These are phyloP conservation scores for Mionectes macconnelli DNA, from an alignment of 2,113 vertebrate species.

Conservation along the genomic window DNA sequence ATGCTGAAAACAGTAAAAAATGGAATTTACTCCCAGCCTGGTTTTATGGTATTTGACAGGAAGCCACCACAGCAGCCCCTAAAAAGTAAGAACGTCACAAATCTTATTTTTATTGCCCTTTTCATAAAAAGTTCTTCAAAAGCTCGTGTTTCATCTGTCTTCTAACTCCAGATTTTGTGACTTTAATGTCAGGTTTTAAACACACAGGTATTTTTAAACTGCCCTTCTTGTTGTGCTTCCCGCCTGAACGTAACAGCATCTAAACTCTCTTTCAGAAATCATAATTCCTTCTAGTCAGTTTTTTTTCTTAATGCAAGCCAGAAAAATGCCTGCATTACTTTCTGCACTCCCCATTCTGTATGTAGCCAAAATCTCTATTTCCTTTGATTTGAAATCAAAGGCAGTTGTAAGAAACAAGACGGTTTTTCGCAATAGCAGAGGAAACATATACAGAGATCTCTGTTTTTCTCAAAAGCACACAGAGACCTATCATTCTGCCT, in stretches of 20 bases:
- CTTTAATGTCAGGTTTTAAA: neutral
- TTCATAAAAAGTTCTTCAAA: neutral
- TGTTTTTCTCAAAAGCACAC: neutral
- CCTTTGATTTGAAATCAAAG: slow-evolving; percentile 33
- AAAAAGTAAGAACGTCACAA: neutral
- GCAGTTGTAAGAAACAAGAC: neutral
- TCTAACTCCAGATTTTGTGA: neutral
- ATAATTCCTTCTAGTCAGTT: neutral
- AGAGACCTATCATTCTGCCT: neutral
- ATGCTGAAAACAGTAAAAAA: neutral
- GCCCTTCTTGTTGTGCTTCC: neutral
- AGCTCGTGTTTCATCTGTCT: neutral
- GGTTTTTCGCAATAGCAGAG: neutral
- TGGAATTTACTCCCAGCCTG: neutral
- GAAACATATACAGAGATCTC: neutral
- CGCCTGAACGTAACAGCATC: neutral
- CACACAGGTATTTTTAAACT: neutral
- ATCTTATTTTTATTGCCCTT: slow-evolving; percentile 6
- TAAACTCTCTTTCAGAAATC: neutral
- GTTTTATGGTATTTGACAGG: slow-evolving; percentile 13
- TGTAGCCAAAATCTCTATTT: neutral
- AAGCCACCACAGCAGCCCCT: neutral
- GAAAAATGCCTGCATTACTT: neutral
- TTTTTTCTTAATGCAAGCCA: slow-evolving; percentile 17
- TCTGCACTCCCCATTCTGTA: neutral